Evolutionary conservation across 2,113 vertebrate genomes (phyloP).

Genomic region (Zosterops japonicus): DNA sequence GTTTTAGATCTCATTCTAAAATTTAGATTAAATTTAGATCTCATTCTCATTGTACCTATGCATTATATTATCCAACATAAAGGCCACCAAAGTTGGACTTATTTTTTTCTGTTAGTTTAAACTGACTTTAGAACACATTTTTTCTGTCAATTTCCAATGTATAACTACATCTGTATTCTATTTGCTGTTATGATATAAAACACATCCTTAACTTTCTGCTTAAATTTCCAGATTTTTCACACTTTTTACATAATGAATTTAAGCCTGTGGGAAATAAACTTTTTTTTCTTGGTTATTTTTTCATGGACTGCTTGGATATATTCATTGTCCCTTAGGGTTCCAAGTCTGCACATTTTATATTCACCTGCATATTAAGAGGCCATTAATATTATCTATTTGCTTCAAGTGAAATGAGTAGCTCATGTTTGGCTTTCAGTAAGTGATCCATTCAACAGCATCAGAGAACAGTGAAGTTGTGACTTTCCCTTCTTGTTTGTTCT

Average conservation of each 20-base stretch:
- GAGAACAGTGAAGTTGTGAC: background rate
- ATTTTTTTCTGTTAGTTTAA: background rate
- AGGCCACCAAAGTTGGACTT: background rate
- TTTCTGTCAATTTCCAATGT: background rate
- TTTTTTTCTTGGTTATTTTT: background rate
- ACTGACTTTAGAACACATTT: background rate
- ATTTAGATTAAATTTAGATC: background rate
- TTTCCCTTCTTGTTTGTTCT: background rate
- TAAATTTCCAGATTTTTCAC: background rate
- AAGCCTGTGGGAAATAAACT: background rate
- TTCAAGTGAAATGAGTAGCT: background rate
- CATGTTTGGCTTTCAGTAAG: background rate
- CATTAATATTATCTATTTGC: slow-evolving; percentile 8
- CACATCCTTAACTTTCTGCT: background rate
- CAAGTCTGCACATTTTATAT: background rate
- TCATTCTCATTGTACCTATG: background rate
- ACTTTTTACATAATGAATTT: background rate
- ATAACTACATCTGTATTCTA: background rate
- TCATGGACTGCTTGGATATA: background rate
- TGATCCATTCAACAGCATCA: background rate
- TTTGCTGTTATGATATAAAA: background rate
- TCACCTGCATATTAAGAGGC: background rate
- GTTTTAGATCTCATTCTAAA: background rate
- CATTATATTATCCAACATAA: background rate
- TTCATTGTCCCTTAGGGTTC: background rate